Base-by-base conservation (phyloP, 2,797 vertebrate genomes). In the Cyprinodon diabolis region DNA sequence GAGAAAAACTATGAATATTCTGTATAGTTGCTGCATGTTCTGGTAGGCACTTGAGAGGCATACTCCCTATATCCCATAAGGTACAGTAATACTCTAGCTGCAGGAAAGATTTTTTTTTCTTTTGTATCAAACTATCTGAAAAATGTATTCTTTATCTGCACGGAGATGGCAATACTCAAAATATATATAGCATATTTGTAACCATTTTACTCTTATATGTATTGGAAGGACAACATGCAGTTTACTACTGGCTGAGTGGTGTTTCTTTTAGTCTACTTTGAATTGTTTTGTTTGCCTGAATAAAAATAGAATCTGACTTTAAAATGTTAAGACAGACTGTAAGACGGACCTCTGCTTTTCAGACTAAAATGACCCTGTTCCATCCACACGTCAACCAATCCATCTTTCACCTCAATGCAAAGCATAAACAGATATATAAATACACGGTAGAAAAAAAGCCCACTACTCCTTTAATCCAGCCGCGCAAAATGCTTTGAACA, bases 41-140 rank as follows among this genome's bases (percentile, higher is more conserved):
- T 93, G 93, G 94, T 94, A 95, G 94, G 94, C 95, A 96, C 94
- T 96, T 96, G 91, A 93, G 93, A 94, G 93, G 91, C 89, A 80
- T 91, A 90, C 89, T 92, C 91, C 91, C 90, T 89, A 91, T 89
- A 92, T 93, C 91, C 92, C 88, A 91, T 82, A 91, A 92, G 87
- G 83, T 86, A 88, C 80, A 87, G 89, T 91, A 57, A 92, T 89
- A 87, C 83, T 94, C 90, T 92, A 83, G 90, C 89, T 93, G 89
- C 87, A 87, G 86, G 88, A 87, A 89, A 77, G 88, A 91, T 75
- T 90, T 88, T 90, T 63, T 45, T 14, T 45, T 66, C 23, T 66
- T 9, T 43, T 43, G 40, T 43, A 92, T 85, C 81, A 91, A 89
- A 90, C 90, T 90, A 90, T 92, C 76, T 92, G 87, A 88, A 87